These are phyloP conservation scores for Scaptomyza reducta DNA, from an alignment of 2,888 invertebrate genomes.

Conservation along the genomic window DNA sequence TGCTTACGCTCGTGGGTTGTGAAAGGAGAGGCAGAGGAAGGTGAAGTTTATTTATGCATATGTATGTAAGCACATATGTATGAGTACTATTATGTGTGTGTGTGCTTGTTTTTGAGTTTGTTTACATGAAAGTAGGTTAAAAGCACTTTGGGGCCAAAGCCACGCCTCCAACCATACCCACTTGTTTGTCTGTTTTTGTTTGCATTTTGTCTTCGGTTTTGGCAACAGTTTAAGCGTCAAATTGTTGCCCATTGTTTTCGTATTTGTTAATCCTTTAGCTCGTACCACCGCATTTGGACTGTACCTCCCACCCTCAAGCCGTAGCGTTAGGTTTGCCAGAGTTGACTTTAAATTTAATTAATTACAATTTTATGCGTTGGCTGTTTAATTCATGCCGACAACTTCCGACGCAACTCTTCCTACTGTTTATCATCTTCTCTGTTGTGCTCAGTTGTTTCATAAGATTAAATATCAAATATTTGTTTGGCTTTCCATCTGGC, in stretches of 20 bases:
- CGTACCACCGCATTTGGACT: too few relatives aligned
- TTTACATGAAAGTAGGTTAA: constrained; percentile 74
- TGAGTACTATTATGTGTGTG: not conserved
- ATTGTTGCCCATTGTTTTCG: constrained; percentile 68
- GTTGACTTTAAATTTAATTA: constrained; percentile 77
- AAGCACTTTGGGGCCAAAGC: constrained; percentile 72
- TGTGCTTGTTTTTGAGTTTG: constrained; percentile 31
- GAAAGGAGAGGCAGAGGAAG: not conserved
- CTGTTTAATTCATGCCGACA: constrained; percentile 50
- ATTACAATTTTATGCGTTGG: constrained; percentile 72
- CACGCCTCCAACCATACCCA: constrained; percentile 31
- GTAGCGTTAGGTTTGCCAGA: constrained; percentile 14
- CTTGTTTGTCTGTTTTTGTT: constrained; percentile 48
- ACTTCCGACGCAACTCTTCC: not conserved
- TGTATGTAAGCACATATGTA: constrained; percentile 16
- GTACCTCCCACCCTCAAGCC: too few relatives aligned
- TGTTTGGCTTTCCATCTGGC: constrained; percentile 43
- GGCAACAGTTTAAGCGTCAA: constrained; percentile 70
- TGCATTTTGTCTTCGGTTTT: constrained; percentile 73
- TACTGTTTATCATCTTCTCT: constrained; percentile 17
- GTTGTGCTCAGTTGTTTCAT: constrained; percentile 61
- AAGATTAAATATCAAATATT: constrained; percentile 78
- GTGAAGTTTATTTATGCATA: constrained; percentile 76
- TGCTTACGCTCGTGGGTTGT: constrained; percentile 13
- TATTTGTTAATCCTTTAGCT: constrained; percentile 65